Conservation (phyloP, 1,140 invertebrate genomes). For the Orius laevigatus region DNA sequence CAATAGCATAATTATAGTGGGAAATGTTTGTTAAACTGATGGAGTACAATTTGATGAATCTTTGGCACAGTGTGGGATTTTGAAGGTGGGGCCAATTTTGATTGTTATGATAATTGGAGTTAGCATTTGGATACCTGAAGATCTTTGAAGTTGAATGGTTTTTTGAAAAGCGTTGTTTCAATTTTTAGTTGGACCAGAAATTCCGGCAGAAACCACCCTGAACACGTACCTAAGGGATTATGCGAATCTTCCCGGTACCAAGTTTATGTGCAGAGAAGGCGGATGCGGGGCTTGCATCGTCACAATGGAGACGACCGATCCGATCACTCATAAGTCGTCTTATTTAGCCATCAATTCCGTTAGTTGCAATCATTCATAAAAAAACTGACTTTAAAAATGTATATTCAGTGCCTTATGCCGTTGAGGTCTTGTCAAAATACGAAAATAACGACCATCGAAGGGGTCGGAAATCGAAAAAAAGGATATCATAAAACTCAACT, state of each 20-base stretch:
- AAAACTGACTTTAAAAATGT: not conserved
- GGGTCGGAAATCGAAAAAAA: constrained; percentile 44
- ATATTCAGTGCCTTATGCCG: constrained; percentile 45
- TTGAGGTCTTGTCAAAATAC: constrained; percentile 52
- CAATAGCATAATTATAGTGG: too few species aligned
- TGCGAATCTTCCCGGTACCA: constrained; percentile 67
- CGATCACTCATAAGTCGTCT: constrained; percentile 32
- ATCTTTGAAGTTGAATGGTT: too few species aligned
- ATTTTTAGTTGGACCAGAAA: too few species aligned
- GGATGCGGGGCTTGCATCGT: constrained; percentile 88
- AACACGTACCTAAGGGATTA: constrained; percentile 42
- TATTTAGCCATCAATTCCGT: constrained; percentile 52
- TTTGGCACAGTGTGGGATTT: too few species aligned
- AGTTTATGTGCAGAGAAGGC: constrained; percentile 81
- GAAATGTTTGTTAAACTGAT: too few species aligned
- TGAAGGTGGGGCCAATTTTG: too few species aligned
- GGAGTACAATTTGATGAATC: too few species aligned
- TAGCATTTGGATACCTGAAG: too few species aligned
- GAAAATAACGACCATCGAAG: constrained; percentile 62
- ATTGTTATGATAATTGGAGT: too few species aligned
- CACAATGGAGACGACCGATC: constrained; percentile 34
- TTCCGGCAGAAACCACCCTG: constrained; percentile 27
- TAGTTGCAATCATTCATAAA: constrained; percentile 4
- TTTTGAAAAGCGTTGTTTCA: too few species aligned
- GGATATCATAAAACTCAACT: constrained; percentile 57